Evolutionary conservation across 2,888 invertebrate genomes (phyloP).

Genomic region (Pachliopta kotzebuea): DNA sequence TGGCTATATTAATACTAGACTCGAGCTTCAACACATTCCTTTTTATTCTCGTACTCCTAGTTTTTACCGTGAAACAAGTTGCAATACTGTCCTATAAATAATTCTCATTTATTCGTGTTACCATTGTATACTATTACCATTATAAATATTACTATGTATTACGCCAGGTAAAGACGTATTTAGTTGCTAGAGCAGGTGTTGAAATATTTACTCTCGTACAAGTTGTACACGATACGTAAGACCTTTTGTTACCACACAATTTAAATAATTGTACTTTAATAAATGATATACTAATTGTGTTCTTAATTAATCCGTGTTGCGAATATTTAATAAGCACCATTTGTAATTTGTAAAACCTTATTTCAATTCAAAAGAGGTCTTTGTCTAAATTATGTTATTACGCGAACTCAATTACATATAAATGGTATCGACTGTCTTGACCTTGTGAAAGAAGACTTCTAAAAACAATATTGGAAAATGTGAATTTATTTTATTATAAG

Average conservation of each 20-base stretch:
- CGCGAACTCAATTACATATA: too few species aligned
- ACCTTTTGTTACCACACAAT: neutral
- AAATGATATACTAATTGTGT: slow-evolving; percentile 4
- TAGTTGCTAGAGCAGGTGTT: slow-evolving; percentile 41
- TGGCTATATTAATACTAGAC: slow-evolving; percentile 19
- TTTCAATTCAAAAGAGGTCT: too few species aligned
- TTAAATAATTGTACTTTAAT: slow-evolving; percentile 10
- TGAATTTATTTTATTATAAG: too few species aligned
- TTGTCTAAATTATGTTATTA: too few species aligned
- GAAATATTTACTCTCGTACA: slow-evolving; percentile 39
- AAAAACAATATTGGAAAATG: too few species aligned
- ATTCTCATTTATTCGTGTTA: slow-evolving; percentile 24
- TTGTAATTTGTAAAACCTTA: neutral
- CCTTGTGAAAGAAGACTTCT: too few species aligned
- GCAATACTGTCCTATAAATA: slow-evolving; percentile 23
- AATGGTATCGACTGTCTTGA: too few species aligned
- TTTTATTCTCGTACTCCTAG: slow-evolving; percentile 10
- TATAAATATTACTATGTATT: slow-evolving; percentile 27
- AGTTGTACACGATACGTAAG: slow-evolving; percentile 24
- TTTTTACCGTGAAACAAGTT: slow-evolving; percentile 21
- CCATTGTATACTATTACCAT: slow-evolving; percentile 15
- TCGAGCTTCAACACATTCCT: slow-evolving; percentile 17
- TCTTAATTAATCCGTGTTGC: slow-evolving; percentile 14
- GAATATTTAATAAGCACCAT: neutral
- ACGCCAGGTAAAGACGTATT: slow-evolving; percentile 26